These are phyloP conservation scores for western clawed frog (Xenopus tropicalis) DNA, from an alignment of 2,113 vertebrate species.

Conservation along the genomic window UCB_Xtro_10.0 CM004445.2:96954501-96955000, in stretches of 20 bases:
- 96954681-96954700: not conserved
- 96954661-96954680: not conserved
- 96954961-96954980: constrained; percentile 86
- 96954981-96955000: constrained; percentile 75
- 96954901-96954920: not conserved
- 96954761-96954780: no score
- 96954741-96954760: no score
- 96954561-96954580: constrained; percentile 77
- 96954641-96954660: not conserved
- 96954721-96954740: no score
- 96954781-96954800: no score
- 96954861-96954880: not conserved
- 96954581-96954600: no score
- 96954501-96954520: constrained; percentile 69
- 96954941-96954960: constrained; percentile 76
- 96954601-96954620: no score
- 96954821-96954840: not conserved
- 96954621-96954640: not conserved
- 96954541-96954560: constrained; percentile 87
- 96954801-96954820: no score
- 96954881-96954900: not conserved
- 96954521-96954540: constrained; percentile 77
- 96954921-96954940: constrained; percentile 76
- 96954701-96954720: no score
- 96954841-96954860: not conserved